Evolutionary conservation across 2,797 vertebrate genomes (phyloP).

Genomic region (Pogoniulus pusillus): DNA sequence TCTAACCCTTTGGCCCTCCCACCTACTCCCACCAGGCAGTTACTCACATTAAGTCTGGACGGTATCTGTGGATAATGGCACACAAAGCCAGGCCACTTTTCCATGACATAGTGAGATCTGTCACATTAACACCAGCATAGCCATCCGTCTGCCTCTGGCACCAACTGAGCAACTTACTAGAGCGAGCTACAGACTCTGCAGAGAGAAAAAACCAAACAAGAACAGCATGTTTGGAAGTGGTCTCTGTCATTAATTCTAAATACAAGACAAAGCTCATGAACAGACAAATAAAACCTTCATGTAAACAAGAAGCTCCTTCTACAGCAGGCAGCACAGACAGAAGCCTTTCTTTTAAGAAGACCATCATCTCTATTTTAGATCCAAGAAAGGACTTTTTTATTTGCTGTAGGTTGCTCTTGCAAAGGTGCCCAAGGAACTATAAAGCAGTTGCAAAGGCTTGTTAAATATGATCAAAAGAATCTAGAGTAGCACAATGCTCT

Average conservation of each 20-base stretch:
- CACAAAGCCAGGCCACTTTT: constrained; percentile 96
- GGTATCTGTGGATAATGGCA: constrained; percentile 93
- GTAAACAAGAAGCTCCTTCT: neutral
- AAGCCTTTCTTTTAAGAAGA: neutral
- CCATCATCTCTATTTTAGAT: neutral
- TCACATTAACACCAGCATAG: constrained; percentile 89
- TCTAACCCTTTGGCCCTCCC: neutral
- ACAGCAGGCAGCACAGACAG: neutral
- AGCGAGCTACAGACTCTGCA: constrained; percentile 93
- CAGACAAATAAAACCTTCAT: neutral
- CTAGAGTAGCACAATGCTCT: neutral
- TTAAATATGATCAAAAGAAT: constrained; percentile 15
- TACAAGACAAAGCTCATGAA: neutral
- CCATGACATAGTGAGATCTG: constrained; percentile 96
- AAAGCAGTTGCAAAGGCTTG: neutral
- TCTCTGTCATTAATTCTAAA: neutral
- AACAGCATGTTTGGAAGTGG: neutral
- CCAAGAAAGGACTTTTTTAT: neutral
- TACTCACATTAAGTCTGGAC: constrained; percentile 97
- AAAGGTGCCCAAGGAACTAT: neutral
- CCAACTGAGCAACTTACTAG: constrained; percentile 95
- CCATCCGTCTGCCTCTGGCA: constrained; percentile 97
- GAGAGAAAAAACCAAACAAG: neutral
- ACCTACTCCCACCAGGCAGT: neutral
- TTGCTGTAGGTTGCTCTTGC: neutral